Evolutionary conservation across 2,113 vertebrate genomes (phyloP).

Genomic region (Rattus rattus): DNA sequence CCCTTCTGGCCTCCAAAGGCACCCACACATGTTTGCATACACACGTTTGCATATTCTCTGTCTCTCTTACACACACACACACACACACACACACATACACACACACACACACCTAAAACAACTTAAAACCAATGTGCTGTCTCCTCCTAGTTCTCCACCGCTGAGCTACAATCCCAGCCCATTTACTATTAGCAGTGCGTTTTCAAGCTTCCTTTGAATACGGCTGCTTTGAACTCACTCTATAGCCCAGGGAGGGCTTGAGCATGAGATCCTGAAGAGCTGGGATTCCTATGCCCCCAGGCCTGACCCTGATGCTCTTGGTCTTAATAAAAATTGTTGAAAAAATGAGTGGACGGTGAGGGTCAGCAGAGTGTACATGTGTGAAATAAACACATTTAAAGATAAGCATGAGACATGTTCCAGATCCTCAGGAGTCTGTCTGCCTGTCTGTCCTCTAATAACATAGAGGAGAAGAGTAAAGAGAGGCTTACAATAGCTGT

Average conservation of each 20-base stretch:
- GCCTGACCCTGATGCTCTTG: background rate
- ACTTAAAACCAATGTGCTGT: background rate
- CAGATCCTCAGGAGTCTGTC: background rate
- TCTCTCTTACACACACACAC: background rate
- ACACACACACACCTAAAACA: background rate
- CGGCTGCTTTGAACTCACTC: background rate
- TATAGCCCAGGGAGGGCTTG: background rate
- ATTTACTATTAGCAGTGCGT: background rate
- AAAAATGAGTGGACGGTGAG: background rate
- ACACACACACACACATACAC: background rate
- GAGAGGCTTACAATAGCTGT: background rate
- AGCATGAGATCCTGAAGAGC: background rate
- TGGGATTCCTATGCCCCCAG: background rate
- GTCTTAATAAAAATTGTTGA: background rate
- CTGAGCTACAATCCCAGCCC: background rate
- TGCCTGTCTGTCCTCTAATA: background rate
- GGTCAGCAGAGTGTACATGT: background rate
- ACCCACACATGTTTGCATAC: background rate
- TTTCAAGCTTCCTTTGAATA: background rate
- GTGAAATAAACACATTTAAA: slow-evolving; percentile 4
- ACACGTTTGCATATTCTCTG: background rate
- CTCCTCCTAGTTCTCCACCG: background rate
- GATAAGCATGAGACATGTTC: background rate
- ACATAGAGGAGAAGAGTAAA: background rate
- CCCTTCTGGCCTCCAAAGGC: background rate